These are phyloP conservation scores for Ochotona curzoniae DNA, from an alignment of 2,113 vertebrate genomes.

Conservation along the genomic window DNA sequence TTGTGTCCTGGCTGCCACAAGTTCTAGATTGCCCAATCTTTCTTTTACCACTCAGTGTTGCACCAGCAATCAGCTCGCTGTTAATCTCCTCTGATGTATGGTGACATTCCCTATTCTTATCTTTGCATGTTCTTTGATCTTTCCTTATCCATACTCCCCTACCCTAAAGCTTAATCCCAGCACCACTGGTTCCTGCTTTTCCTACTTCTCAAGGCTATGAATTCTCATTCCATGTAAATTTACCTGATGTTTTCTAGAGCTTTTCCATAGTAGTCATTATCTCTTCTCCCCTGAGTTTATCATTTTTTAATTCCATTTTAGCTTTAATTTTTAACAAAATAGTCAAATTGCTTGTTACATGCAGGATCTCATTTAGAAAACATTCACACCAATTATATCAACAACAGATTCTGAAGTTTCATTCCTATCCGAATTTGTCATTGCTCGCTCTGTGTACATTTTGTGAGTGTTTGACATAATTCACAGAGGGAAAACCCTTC, in stretches of 20 bases:
- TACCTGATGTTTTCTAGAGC: not conserved
- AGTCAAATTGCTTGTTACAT: not conserved
- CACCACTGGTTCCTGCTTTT: not conserved
- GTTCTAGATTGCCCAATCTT: conserved; percentile 40
- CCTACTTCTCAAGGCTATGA: not conserved
- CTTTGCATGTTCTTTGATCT: conserved; percentile 5
- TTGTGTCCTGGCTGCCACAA: not conserved
- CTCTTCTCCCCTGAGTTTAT: not conserved
- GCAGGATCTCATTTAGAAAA: not conserved
- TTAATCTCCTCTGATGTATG: conserved; percentile 19
- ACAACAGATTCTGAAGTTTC: not conserved
- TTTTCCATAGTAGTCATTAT: not conserved
- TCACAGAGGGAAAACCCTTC: not conserved
- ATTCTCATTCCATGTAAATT: conserved; percentile 12
- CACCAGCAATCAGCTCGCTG: not conserved
- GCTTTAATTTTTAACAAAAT: conserved; percentile 34
- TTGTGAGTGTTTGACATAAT: not conserved
- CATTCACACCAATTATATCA: not conserved
- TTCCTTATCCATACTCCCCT: not conserved
- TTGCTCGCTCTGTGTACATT: not conserved
- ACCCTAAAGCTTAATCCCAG: not conserved
- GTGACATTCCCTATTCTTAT: not conserved
- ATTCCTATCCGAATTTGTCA: conserved; percentile 19
- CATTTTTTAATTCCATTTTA: conserved; percentile 27
- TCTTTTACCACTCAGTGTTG: not conserved